Conservation (phyloP, 2,113 vertebrate genomes). For the Columbina picui region DNA sequence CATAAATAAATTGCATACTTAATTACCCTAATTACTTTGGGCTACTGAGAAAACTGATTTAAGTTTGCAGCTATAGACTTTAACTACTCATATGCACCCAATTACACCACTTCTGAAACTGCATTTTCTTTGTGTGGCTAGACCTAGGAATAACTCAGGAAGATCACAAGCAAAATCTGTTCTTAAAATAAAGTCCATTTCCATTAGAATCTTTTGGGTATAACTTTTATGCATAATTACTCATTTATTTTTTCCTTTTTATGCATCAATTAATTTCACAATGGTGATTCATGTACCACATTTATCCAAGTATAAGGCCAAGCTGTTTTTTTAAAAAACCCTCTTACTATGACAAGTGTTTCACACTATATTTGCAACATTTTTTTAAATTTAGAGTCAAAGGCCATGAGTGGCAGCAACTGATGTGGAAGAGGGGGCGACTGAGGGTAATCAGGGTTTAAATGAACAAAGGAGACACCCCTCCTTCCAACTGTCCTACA, state of each 20-base stretch:
- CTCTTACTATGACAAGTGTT: not conserved
- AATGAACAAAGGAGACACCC: not conserved
- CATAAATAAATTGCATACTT: not conserved
- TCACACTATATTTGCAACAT: not conserved
- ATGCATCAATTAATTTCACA: not conserved
- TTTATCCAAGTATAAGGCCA: not conserved
- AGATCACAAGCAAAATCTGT: constrained; percentile 12
- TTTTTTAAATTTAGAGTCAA: not conserved
- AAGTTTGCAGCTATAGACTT: not conserved
- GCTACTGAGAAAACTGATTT: not conserved
- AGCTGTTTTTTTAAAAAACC: not conserved
- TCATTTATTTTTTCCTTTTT: not conserved
- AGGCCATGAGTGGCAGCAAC: not conserved
- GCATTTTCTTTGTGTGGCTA: constrained; percentile 6
- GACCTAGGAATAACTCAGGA: constrained; percentile 35
- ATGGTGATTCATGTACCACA: not conserved
- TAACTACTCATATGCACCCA: not conserved
- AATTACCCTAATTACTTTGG: not conserved
- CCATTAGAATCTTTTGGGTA: constrained; percentile 1
- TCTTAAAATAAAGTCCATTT: constrained; percentile 33
- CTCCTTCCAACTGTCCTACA: not conserved
- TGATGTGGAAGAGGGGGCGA: accelerated
- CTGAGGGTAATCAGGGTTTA: accelerated
- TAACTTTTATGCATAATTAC: constrained; percentile 11
- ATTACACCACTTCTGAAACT: not conserved